These are phyloP conservation scores for Andrena cerasifolii DNA, from an alignment of 1,140 invertebrate genomes.

Conservation along the genomic window DNA sequence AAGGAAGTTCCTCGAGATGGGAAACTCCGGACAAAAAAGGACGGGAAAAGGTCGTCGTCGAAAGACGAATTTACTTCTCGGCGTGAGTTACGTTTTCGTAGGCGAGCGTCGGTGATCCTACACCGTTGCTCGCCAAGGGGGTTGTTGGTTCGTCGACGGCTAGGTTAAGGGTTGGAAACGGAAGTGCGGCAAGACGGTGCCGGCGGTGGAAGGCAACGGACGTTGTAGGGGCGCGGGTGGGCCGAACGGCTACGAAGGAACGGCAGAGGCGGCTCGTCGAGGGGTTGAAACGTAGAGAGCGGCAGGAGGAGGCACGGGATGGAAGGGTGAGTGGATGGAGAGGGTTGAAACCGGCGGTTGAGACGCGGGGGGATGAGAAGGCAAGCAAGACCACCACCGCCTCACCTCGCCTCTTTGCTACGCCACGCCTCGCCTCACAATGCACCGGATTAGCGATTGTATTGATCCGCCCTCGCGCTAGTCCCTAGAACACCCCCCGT, in stretches of 20 bases:
- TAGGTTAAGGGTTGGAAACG: conserved; percentile 73
- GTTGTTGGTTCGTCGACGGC: conserved; percentile 68
- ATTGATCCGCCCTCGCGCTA: conserved; percentile 82
- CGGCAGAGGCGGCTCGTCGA: conserved; percentile 65
- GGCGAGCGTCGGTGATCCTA: conserved; percentile 53
- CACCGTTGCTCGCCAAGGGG: conserved; percentile 61
- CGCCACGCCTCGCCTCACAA: conserved; percentile 80
- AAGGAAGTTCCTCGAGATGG: not conserved
- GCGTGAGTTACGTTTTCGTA: conserved; percentile 64
- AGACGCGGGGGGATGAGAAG: conserved; percentile 69
- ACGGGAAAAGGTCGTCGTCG: not conserved
- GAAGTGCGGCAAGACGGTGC: conserved; percentile 73
- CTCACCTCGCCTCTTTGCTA: conserved; percentile 78
- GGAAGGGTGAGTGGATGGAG: conserved; percentile 53
- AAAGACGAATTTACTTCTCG: conserved; percentile 45
- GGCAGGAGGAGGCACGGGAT: conserved; percentile 46
- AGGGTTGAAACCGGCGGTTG: conserved; percentile 65
- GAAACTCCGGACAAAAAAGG: not conserved
- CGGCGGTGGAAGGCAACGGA: conserved; percentile 61
- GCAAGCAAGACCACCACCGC: conserved; percentile 73
- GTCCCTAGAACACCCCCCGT: conserved; percentile 74
- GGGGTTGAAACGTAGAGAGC: conserved; percentile 67
- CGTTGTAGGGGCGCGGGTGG: conserved; percentile 66
- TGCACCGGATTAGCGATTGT: conserved; percentile 82
- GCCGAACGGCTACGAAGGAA: conserved; percentile 64